Base-by-base conservation (phyloP, 1,140 invertebrate genomes). In the Cherax quadricarinatus region DNA sequence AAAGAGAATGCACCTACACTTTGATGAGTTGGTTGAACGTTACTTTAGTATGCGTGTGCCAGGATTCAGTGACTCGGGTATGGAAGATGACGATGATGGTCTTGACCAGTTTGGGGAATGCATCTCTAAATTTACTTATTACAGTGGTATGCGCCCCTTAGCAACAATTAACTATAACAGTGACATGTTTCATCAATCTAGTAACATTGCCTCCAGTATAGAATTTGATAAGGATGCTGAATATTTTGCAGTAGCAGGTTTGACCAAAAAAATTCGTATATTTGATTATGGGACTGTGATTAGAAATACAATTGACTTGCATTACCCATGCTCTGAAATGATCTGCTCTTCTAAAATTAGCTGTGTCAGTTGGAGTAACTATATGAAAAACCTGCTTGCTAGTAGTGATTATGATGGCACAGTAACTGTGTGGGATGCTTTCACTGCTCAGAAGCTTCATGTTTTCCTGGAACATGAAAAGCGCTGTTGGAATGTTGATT, bases 151-250 rank as follows among this genome's bases (percentile, higher is more conserved):
- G 82, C 95, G 97, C 53, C 96, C 97, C 18, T 95, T 99, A 14
- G 98, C 98, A 1, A 98, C 98, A 1, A 95, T 99, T 3, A 98
- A 98, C 94, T 99, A 99, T 95, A 98, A 98, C 75, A 97, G 97
- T 94, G 98, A 99, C 95, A 96, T 98, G 24, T 97, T 97, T 94
- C 98, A 98, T 94, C 97, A 97, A 94, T 98, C 98, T 1, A 99
- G 98, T 48, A 94, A 94, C 83, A 99, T 99, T 94, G 98, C 99
- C 0, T 99, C 98, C 12, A 98, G 98, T 94, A 99, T 99, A 94
- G 98, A 99, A 95, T 99, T 99, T 95, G 98, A 99, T 94, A 98
- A 98, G 95, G 98, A 99, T 95, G 97, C 98, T 95, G 98, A 99
- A 95, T 98, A 97, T 95, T 99, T 99, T 95, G 98, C 98, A 0